Conservation (phyloP, 1,140 invertebrate genomes). For the Drosophila pectinifera region DNA sequence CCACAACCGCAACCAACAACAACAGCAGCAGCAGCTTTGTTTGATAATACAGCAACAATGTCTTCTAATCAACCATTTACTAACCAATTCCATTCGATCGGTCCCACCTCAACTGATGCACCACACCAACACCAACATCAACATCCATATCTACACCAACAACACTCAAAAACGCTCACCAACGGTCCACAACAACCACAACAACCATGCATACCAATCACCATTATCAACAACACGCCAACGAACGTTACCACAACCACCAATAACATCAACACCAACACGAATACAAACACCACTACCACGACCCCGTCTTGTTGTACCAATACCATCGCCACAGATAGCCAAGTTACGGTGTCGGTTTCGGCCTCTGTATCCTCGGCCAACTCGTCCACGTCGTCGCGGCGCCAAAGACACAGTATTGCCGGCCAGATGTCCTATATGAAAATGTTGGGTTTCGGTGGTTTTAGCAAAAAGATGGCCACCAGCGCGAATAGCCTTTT, state of each 20-base stretch:
- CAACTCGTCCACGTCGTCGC: constrained; percentile 86
- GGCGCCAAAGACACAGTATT: constrained; percentile 96
- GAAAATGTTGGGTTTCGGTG: constrained; percentile 92
- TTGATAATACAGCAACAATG: constrained; percentile 54
- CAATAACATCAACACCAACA: constrained; percentile 24
- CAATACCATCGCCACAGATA: constrained; percentile 82
- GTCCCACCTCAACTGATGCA: constrained; percentile 49
- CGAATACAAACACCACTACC: constrained; percentile 30
- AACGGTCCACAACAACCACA: constrained; percentile 13
- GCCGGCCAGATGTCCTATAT: constrained; percentile 96
- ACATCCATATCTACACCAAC: neutral
- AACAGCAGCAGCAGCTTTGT: constrained; percentile 51
- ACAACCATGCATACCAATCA: constrained; percentile 14
- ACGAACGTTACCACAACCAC: neutral
- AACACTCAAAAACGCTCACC: constrained; percentile 16
- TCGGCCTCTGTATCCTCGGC: constrained; percentile 78
- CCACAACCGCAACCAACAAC: constrained; percentile 10
- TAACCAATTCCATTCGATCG: constrained; percentile 54
- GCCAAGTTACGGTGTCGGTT: constrained; percentile 73
- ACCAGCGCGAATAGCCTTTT: constrained; percentile 93
- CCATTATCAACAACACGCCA: constrained; percentile 13
- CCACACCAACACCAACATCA: constrained; percentile 31
- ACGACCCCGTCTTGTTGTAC: constrained; percentile 55
- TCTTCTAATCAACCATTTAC: constrained; percentile 55
- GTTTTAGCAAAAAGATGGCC: constrained; percentile 88